A percentile compares a stretch with the other conserved stretches of the same genome.
These are phyloP conservation scores for Procavia capensis DNA, from an alignment of 2,113 vertebrate species.

Conservation along the genomic window DNA sequence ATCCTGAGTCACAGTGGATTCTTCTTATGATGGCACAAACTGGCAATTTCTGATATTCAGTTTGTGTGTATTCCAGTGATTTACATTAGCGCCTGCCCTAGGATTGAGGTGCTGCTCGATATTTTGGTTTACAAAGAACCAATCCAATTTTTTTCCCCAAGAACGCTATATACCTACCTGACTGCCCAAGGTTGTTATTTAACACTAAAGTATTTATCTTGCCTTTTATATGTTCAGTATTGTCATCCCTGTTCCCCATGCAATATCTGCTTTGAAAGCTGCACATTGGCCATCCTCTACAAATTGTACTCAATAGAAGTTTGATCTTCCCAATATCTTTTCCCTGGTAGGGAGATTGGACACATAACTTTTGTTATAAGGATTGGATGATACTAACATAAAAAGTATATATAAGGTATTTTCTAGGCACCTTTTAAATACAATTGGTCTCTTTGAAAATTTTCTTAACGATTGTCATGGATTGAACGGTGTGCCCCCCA, in stretches of 20 bases:
- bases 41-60: neutral
- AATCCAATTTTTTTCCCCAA: neutral
- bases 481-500: no score
- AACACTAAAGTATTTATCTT: slow-evolving; percentile 21
- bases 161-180: neutral
- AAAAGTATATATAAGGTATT: slow-evolving; percentile 35
- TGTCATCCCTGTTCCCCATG: neutral
- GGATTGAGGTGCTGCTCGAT: neutral
- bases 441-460: slow-evolving; percentile 47
- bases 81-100: slow-evolving; percentile 1
- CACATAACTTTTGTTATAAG: slow-evolving; percentile 9
- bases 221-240: slow-evolving; percentile 45
- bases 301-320: slow-evolving; percentile 24
- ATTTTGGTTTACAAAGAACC: slow-evolving; percentile 36
- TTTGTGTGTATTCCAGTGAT: slow-evolving; percentile 1
- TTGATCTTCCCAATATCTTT: slow-evolving; percentile 32
- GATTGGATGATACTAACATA: slow-evolving; percentile 47
- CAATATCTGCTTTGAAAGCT: neutral
- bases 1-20: neutral
- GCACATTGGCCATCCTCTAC: neutral
- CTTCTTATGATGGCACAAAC: slow-evolving; percentile 16
- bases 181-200: slow-evolving; percentile 14
- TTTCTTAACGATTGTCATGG: no score
- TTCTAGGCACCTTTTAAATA: slow-evolving; percentile 32
- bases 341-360: neutral